Percentiles rank a stretch among this genome's conserved stretches.
Conservation (phyloP, 2,113 vertebrate genomes). For the Scomber japonicus region DNA sequence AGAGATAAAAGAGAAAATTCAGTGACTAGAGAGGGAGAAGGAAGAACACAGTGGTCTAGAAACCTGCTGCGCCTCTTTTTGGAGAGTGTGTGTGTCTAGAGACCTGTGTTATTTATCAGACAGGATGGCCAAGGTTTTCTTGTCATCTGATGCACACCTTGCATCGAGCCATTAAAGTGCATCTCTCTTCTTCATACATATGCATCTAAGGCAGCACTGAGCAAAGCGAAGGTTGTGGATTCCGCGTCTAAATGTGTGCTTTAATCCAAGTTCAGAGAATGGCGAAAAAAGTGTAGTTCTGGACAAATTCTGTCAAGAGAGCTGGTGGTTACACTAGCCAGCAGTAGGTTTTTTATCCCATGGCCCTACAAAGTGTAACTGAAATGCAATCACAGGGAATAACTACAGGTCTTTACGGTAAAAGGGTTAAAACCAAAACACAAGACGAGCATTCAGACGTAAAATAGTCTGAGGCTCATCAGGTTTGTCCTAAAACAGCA, state of each 20-base stretch:
- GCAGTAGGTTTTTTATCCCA: background rate
- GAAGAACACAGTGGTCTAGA: constrained; percentile 8
- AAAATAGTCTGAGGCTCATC: background rate
- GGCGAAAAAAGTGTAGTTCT: background rate
- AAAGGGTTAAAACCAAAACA: background rate
- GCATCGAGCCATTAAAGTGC: constrained; percentile 12
- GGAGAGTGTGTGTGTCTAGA: background rate
- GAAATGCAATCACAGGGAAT: background rate
- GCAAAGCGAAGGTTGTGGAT: background rate
- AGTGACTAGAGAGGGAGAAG: background rate
- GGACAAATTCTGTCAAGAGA: background rate
- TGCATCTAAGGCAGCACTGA: constrained; percentile 11
- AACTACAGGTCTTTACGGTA: background rate
- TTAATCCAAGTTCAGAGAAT: background rate
- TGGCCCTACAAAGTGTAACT: background rate
- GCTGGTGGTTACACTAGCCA: background rate
- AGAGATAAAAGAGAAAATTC: background rate
- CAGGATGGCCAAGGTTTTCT: background rate
- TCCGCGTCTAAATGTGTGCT: background rate
- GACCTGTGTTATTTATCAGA: constrained; percentile 36
- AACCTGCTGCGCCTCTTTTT: constrained; percentile 12
- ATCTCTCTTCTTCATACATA: constrained; percentile 18
- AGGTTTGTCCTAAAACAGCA: background rate
- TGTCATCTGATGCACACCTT: constrained; percentile 14
- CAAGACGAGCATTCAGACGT: background rate